Conservation (phyloP, 2,113 vertebrate genomes). For the Toxotes jaculatrix region DNA sequence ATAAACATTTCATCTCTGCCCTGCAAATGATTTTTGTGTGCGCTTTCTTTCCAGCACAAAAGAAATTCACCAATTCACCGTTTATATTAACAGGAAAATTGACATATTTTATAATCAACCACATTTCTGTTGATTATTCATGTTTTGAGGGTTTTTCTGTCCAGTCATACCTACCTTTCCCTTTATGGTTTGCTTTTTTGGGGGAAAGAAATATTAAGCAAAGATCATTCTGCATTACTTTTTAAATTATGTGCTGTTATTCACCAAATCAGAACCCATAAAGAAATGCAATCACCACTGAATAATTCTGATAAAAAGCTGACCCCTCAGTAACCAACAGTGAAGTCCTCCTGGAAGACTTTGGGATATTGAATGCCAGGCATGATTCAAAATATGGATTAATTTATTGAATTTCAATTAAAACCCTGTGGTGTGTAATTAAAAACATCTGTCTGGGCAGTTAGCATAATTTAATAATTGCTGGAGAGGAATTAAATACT, state of each 20-base stretch:
- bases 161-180: constrained; percentile 49
- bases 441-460: constrained; percentile 73
- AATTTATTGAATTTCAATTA: constrained; percentile 75
- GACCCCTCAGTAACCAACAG: background rate
- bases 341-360: constrained; percentile 32
- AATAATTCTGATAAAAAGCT: background rate
- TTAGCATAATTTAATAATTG: constrained; percentile 80
- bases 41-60: constrained; percentile 22
- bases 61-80: background rate
- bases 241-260: constrained; percentile 14
- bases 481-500: constrained; percentile 71
- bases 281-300: constrained; percentile 28
- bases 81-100: background rate
- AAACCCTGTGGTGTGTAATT: constrained; percentile 76
- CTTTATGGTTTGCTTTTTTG: constrained; percentile 41
- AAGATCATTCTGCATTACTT: constrained; percentile 34
- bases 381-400: constrained; percentile 71
- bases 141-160: background rate
- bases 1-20: constrained; percentile 23
- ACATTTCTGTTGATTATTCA: constrained; percentile 23
- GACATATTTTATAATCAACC: constrained; percentile 16
- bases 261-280: constrained; percentile 1
- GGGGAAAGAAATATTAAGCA: constrained; percentile 39
- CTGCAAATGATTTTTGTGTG: background rate
- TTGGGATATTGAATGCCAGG: constrained; percentile 48